Conservation (phyloP, 2,888 invertebrate species). For the Dolichopus griseipennis region DNA sequence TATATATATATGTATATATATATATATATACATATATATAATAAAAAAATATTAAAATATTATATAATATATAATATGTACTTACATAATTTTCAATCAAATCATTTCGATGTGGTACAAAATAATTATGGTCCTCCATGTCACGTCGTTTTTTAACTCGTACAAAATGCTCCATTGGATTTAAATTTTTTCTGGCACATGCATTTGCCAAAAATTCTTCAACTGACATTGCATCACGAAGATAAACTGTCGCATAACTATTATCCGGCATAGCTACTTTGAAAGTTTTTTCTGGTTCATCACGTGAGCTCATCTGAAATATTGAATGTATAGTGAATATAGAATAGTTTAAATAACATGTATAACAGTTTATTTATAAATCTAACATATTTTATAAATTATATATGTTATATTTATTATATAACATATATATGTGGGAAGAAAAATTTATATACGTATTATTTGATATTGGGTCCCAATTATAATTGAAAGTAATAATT, state of each 20-base stretch:
- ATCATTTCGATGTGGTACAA: constrained; percentile 90
- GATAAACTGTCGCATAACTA: constrained; percentile 70
- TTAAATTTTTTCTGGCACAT: constrained; percentile 83
- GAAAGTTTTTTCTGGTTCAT: constrained; percentile 78
- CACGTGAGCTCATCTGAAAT: constrained; percentile 78
- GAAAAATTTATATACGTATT: no score
- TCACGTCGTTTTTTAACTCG: constrained; percentile 88
- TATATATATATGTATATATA: no score
- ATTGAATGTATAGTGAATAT: background rate
- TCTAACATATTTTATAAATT: no score
- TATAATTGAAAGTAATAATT: no score
- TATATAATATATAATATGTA: constrained; percentile 26
- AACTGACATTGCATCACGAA: constrained; percentile 87
- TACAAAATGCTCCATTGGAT: constrained; percentile 92
- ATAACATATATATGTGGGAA: no score
- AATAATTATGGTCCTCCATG: constrained; percentile 93
- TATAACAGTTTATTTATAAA: no score
- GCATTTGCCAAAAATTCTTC: constrained; percentile 91
- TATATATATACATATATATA: no score
- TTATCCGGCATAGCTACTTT: constrained; percentile 85
- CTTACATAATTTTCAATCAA: constrained; percentile 92
- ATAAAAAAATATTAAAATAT: background rate
- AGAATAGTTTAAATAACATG: no score
- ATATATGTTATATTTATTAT: no score
- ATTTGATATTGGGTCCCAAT: no score